Evolutionary conservation across 2,113 vertebrate genomes (phyloP), one percentile per base, ranked within the genome.

Genomic region (Alouatta palliata): DNA sequence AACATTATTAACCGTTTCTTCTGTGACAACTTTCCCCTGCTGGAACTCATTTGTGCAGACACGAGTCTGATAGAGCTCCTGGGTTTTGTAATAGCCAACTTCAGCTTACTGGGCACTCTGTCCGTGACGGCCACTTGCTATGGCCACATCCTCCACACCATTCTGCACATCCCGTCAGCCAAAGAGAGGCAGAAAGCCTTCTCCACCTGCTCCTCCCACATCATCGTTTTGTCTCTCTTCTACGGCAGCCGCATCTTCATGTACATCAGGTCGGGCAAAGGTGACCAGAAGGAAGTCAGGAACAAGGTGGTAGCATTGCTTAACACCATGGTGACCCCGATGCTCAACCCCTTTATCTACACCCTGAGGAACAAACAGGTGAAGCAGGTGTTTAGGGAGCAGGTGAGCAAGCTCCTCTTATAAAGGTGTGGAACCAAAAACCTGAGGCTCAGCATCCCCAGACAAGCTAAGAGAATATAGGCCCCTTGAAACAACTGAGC

Each of bases 281-380:
- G 70, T 8, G 43, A 66, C 14, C 97, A 87, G 1, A 97, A 94
- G 27, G 85, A 97, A 49, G 91, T 98, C 45, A 66, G 66, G 35
- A 97, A 96, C 94, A 98, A 98, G 96, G 35, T 98, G 0, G 77
- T 98, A 5, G 98, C 97, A 10, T 95, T 97, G 54, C 97, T 98
- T 68, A 98, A 97, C 76, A 98, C 97, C 0, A 5, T 98, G 61
- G 85, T 98, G 71, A 97, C 98, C 14, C 97, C 97, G 0, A 17
- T 98, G 71, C 52, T 98, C 95, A 98, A 98, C 56, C 98, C 98
- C 64, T 98, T 98, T 96, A 98, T 98, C 96, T 98, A 98, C 64
- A 98, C 98, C 2, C 97, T 98, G 73, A 98, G 98, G 68, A 98
- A 98, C 86, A 97, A 97, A 85, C 98, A 98, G 70, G 98, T 98